These are phyloP conservation scores for Phallusia fumigata DNA, from an alignment of 23 tunicate genomes.

Conservation along the genomic window DNA sequence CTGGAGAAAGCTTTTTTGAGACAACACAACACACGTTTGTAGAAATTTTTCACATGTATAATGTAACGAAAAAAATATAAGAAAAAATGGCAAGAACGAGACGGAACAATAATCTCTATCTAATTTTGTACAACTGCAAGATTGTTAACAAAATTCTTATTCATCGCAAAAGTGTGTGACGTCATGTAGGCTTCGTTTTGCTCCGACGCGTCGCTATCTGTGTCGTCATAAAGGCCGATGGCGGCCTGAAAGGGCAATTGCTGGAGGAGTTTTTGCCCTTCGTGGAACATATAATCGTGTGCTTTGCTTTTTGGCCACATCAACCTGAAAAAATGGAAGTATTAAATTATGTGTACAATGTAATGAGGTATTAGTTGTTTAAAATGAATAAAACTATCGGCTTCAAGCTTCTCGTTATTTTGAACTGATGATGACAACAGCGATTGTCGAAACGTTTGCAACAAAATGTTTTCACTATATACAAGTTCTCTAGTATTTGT, in stretches of 20 bases:
- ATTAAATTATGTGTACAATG: no score
- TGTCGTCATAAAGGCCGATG: constrained; percentile 59
- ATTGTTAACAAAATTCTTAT: constrained; percentile 9
- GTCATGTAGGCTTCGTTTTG: not conserved
- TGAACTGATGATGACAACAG: no score
- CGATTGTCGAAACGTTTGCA: no score
- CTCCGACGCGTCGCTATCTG: constrained; percentile 27
- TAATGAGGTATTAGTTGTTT: no score
- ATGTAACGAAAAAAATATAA: not conserved
- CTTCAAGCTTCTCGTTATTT: no score
- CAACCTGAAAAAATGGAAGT: constrained; percentile 18
- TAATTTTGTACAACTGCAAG: not conserved
- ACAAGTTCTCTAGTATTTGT: no score
- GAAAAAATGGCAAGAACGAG: not conserved
- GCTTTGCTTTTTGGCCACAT: constrained; percentile 80
- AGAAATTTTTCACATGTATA: not conserved
- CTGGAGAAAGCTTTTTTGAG: no score
- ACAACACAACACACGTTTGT: not conserved
- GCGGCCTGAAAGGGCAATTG: constrained; percentile 60
- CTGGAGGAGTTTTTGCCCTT: constrained; percentile 50
- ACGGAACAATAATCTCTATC: not conserved
- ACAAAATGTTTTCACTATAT: no score
- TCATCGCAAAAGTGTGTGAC: constrained; percentile 7
- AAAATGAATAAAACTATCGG: no score
- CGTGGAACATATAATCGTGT: constrained; percentile 41